Percentiles rank a stretch among this genome's conserved stretches.
Conservation (phyloP, 2,113 vertebrate genomes). For the Caretta caretta region DNA sequence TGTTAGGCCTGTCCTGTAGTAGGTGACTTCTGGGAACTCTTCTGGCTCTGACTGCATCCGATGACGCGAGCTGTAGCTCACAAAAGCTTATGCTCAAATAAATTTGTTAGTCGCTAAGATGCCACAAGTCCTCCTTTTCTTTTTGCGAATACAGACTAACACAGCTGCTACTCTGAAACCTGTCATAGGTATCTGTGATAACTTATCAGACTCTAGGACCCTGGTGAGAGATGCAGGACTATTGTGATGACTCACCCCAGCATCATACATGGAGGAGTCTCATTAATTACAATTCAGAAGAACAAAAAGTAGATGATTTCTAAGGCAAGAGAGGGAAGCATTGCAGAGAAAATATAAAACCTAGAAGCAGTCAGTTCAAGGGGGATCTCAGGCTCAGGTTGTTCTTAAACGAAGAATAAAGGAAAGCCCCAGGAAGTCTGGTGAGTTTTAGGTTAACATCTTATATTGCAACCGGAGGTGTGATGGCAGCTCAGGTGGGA, state of each 20-base stretch:
- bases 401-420: neutral
- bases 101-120: too few species aligned
- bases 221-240: neutral
- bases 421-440: neutral
- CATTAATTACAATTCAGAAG: neutral
- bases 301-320: neutral
- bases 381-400: neutral
- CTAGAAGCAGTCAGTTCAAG: accelerated
- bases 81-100: too few species aligned
- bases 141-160: too few species aligned
- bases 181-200: neutral
- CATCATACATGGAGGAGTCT: neutral
- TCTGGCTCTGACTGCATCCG: too few species aligned
- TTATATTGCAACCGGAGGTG: neutral
- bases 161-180: too few species aligned
- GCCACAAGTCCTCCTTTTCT: too few species aligned
- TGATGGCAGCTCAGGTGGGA: neutral
- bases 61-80: too few species aligned
- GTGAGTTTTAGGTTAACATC: neutral
- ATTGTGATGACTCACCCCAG: neutral
- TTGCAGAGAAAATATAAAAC: neutral
- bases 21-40: too few species aligned
- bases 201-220: neutral
- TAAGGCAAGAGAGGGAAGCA: neutral
- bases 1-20: too few species aligned